Base-by-base conservation (phyloP, 2,888 invertebrate species). In the Osmoderma eremita region DNA sequence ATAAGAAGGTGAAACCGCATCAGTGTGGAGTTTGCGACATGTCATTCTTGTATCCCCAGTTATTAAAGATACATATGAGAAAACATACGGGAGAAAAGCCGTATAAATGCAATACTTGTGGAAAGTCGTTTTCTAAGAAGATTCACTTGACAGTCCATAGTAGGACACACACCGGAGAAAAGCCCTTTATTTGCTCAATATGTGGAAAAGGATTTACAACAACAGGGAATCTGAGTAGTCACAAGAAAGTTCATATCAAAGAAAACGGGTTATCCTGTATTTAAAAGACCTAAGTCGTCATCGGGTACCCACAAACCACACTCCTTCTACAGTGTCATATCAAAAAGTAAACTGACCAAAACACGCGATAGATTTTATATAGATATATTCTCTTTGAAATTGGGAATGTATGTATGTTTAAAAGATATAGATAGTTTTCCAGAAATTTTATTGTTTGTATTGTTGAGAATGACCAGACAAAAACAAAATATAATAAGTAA, bases 1-100 rank as follows among this genome's bases (percentile, higher is more conserved):
- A 76, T 58, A 68, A 66, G 41, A 73, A 74, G 30, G 67, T 72
- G 50, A 78, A 78, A 70, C 76, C 75, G 3, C 74, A 77, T 68
- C 67, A 65, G 6, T 78, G 78, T 68, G 73, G 72, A 0, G 71
- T 72, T 8, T 78, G 78, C 63, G 70, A 73, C 12, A 75, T 72
- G 72, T 67, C 72, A 4, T 78, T 78, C 63, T 76, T 76, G 30
- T 76, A 77, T 69, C 76, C 77, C 1, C 71, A 74, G 24, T 65
- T 74, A 13, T 69, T 77, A 38, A 70, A 74, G 48, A 72, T 77
- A 49, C 78, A 78, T 65, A 75, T 77, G 74, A 67, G 76, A 22
- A 76, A 76, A 41, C 78, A 78, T 61, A 76, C 76, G 1, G 78
- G 77, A 4, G 78, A 77, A 63, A 76, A 75, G 50, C 77, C 77